Base-by-base conservation (phyloP, 2,797 vertebrate species). In the Falco columbarius region DNA sequence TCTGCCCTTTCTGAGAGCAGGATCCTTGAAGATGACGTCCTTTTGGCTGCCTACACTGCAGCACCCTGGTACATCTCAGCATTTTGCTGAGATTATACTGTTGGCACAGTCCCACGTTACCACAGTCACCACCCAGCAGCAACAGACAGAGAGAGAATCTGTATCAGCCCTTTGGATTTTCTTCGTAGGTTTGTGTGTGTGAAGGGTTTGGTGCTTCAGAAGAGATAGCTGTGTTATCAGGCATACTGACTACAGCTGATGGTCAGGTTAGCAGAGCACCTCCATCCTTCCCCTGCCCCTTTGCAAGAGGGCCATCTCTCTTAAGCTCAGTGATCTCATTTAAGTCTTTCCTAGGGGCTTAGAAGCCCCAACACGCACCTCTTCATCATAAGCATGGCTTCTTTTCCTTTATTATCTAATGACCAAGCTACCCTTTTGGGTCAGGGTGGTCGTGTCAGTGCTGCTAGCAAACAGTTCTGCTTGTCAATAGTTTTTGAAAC, bases 21-120 rank as follows among this genome's bases (percentile, higher is more conserved):
- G 71, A 82, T 94, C 72, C 58, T 93, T 88, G 94, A 66, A 68
- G 84, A 86, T 92, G 77, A 68, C 51, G 21, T 68, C 58, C 19
- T 0, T 80, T 87, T 80, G 93, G 65, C 90, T 89, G 79, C 72
- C 75, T 75, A 75, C 44, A 2, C 90, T 94, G 95, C 93, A 90
- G 84, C 68, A 59, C 77, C 27, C 7, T 63, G 55, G 22, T 74
- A 75, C 30, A 27, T 90, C 73, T 89, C 70, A 36, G 90, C 76
- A 38, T 92, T 85, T 49, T 73, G 66, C 81, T 87, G 75, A 81
- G 75, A 66, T 84, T 66, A 38, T 26, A 23, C 14, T 63, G n/a
- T 29, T 96, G 81, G 70, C 77, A 34, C 5, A 1, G 46, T 46
- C 71, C 73, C 58, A 36, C 34, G 0, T 52, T 56, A 27, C 63